Evolutionary conservation across 2,797 vertebrate genomes (phyloP).

Genomic region (Poecilia picta): DNA sequence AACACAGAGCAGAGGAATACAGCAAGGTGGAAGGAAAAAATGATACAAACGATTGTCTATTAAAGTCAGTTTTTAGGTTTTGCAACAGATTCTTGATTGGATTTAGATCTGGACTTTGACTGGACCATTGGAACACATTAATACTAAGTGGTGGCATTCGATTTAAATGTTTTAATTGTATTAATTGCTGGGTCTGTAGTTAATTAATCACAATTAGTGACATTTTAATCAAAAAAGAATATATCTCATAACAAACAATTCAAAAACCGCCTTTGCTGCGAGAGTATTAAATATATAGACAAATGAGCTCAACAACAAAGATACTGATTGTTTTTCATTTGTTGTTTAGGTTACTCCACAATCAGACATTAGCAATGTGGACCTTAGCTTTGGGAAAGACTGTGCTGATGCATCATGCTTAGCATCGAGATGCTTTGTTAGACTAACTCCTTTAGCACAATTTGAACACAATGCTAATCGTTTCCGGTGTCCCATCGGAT

Average conservation of each 20-base stretch:
- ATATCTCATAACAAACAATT: not conserved
- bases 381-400: not conserved
- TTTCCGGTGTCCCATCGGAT: too few species aligned
- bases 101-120: not conserved
- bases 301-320: not conserved
- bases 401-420: not conserved
- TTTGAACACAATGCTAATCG: too few species aligned
- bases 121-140: not conserved
- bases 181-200: not conserved
- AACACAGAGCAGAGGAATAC: not conserved
- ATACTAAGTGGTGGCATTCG: not conserved
- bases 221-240: not conserved
- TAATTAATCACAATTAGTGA: not conserved
- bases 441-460: too few species aligned
- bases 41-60: not conserved
- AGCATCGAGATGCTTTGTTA: not conserved
- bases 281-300: not conserved
- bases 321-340: not conserved
- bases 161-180: not conserved
- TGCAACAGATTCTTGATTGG: not conserved
- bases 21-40: not conserved
- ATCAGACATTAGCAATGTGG: not conserved
- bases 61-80: not conserved
- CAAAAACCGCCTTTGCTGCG: not conserved
- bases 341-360: not conserved